Base-by-base conservation (phyloP, 2,797 vertebrate genomes). In the Lepus oiostolus region DNA sequence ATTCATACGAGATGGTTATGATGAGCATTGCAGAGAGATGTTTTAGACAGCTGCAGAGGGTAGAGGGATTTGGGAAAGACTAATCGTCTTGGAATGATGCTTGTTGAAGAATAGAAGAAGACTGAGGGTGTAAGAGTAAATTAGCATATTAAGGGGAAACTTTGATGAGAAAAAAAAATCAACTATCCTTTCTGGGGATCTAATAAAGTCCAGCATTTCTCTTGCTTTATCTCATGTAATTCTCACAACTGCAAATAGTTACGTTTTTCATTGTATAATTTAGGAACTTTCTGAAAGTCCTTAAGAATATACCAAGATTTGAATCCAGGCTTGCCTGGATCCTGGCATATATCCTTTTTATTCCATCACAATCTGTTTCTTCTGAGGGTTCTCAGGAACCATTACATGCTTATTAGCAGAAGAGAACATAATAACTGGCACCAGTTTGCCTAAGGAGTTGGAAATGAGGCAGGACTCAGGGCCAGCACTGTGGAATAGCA, bases 241-340 rank as follows among this genome's bases (percentile, higher is more conserved):
- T 88, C 42, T 93, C 50, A 47, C 22, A 91, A 70, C 35, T 54
- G n/a, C n/a, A 52, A 71, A 60, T 63, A 76, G 22, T 77, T 88
- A 6, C 68, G 90, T 58, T 91, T 96, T 81, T 85, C 2, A 2
- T 87, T 85, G 21, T 63, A 80, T 19, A 17, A 77, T 6, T 13
- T 10, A 82, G 50, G 24, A 82, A 68, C 19, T 90, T 94, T n/a
- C 79, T 47, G 13, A 65, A 30, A 68, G 54, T 86, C 30, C 47
- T 30, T 76, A 42, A 47, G 50, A 65, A 26, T 26, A 30, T 0
- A 54, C 1, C 60, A 62, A n/a, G 70, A 24, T 75, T 72, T 26
- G 5, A 68, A 58, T 75, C 11, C 58, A 68, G 22, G 4, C 4
- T 30, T 81, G 30, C 67, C 50, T 68, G 32, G 13, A 50, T 52